phyloP scores from a whole-genome alignment of 1,140 invertebrate genomes.

The Trichonephila inaurata region DNA sequence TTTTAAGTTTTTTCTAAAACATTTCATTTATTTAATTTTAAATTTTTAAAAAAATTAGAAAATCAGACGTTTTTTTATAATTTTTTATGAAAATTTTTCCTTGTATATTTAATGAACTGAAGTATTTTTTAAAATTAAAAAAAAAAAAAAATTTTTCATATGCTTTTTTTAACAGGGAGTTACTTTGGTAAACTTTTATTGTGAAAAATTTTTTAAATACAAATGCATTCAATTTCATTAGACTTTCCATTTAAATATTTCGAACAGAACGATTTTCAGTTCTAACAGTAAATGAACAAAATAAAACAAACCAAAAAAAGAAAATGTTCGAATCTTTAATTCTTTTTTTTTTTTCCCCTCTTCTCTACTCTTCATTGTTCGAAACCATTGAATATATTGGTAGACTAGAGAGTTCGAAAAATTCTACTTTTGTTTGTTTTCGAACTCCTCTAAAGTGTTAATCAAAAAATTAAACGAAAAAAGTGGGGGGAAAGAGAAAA shows the following conservation, averaged over 20 bases:
- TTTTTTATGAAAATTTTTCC: no score
- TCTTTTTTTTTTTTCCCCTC: neutral
- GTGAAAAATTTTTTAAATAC: no score
- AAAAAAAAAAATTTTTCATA: no score
- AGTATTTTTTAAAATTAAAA: no score
- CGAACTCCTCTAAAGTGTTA: conserved; percentile 25
- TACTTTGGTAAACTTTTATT: no score
- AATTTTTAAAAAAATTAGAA: no score
- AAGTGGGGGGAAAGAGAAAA: neutral
- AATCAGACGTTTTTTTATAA: no score
- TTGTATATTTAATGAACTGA: no score
- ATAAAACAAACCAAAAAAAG: neutral
- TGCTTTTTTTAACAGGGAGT: no score
- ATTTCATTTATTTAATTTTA: no score
- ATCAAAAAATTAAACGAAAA: conserved; percentile 14
- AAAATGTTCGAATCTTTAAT: neutral
- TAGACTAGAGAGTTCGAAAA: neutral
- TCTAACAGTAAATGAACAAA: neutral
- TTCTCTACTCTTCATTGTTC: neutral
- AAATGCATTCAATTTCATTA: neutral
- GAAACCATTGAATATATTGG: neutral
- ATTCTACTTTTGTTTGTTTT: conserved; percentile 7
- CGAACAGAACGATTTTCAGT: neutral
- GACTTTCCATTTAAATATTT: neutral
- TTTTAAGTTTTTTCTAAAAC: no score